Percentiles rank a stretch among this genome's conserved stretches.
phyloP scores from a whole-genome alignment of 2,797 vertebrate species.

The Silurus aristotelis region DNA sequence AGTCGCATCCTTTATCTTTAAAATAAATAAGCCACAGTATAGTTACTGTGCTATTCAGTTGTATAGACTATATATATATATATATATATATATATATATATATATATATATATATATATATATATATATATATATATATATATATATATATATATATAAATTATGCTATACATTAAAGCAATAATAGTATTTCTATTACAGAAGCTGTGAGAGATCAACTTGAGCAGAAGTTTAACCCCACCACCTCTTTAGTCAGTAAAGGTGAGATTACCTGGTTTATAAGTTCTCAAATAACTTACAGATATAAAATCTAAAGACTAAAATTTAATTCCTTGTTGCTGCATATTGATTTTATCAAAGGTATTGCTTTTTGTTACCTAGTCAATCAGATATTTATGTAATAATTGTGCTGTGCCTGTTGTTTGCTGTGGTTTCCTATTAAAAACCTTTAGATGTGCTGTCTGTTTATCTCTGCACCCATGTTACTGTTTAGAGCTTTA shows the following conservation, averaged over 20 bases:
- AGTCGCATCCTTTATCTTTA: background rate
- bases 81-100: too few relatives aligned
- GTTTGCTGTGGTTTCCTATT: background rate
- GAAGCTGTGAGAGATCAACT: conserved; percentile 59
- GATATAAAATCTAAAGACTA: background rate
- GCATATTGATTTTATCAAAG: too few relatives aligned
- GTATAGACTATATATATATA: background rate
- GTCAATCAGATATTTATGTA: background rate
- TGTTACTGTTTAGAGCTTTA: too few relatives aligned
- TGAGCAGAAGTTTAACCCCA: conserved; percentile 58
- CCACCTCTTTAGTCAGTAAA: background rate
- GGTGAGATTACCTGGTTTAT: background rate
- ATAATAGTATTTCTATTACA: conserved; percentile 42
- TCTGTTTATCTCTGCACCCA: too few relatives aligned
- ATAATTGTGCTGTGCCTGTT: background rate
- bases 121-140: background rate
- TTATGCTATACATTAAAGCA: background rate
- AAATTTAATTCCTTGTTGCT: too few relatives aligned
- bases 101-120: background rate
- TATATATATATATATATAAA: background rate
- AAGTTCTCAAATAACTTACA: background rate
- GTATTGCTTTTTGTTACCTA: background rate
- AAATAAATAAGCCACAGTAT: background rate
- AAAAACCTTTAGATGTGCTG: background rate
- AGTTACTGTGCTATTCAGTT: background rate